Conservation (phyloP, 2,888 invertebrate species). For the Tenthredo notha region DNA sequence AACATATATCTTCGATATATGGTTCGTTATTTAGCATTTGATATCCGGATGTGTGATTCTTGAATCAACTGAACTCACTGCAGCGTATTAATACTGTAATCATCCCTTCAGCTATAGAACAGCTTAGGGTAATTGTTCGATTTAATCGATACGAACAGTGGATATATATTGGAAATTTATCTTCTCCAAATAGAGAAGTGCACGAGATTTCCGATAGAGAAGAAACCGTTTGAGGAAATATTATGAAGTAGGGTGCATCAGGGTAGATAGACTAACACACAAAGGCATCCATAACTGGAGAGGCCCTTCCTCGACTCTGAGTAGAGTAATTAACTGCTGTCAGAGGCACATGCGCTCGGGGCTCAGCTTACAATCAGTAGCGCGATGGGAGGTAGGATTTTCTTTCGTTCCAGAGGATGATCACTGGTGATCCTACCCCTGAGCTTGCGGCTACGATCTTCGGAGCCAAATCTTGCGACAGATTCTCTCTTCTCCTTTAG, state of each 20-base stretch:
- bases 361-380: conserved; percentile 1
- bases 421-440: background rate
- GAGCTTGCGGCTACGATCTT: background rate
- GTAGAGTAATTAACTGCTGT: conserved; percentile 69
- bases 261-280: conserved; percentile 15
- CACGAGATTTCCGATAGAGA: background rate
- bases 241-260: background rate
- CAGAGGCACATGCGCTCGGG: conserved; percentile 64
- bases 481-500: conserved; percentile 27
- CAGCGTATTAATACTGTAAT: background rate
- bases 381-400: conserved; percentile 6
- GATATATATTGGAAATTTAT: background rate
- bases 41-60: background rate
- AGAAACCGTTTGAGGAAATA: background rate
- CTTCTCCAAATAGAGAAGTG: background rate
- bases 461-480: conserved; percentile 26
- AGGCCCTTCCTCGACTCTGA: conserved; percentile 55
- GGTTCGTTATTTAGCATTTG: background rate
- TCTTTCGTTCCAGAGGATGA: conserved; percentile 29
- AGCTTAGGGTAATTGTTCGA: background rate
- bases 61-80: background rate
- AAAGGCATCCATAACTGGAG: background rate
- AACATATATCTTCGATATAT: background rate
- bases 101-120: background rate
- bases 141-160: background rate